Evolutionary conservation across 2,888 invertebrate species (phyloP), one percentile per base, ranked within the genome.

Genomic region (Philereme transversata): DNA sequence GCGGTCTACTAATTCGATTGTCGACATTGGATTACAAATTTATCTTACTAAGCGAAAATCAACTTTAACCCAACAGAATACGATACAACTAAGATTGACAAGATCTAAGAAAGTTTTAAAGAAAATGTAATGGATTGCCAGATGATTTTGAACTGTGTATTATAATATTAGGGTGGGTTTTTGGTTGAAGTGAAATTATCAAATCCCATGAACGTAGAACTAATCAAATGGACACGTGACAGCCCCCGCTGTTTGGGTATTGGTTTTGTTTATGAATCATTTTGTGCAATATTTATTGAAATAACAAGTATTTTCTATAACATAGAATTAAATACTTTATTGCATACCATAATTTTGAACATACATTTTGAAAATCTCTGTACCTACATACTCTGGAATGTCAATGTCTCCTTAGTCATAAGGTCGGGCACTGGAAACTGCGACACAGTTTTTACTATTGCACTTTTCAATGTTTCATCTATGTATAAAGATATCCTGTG

Each of bases 1-100:
- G 90, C 70, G 88, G 87, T 90, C 88, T 84, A 78, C 83, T 87
- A 88, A 90, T 89, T 87, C 81, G 78, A 85, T 85, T 81, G 81
- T 78, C 75, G 82, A 82, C 65, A 47, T 57, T 47, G 40, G 38
- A 44, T 51, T 40, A 41, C 41, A 38, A 50, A 48, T 22, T 22
- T 22, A 22, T 22, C 22, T 22, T 22, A 22, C 55, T 47, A 10
- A 34, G 36, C 51, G 33, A 34, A 44, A 52, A 47, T 38, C 0
- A 47, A 53, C 64, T 40, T 41, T 64, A 45, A 9, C 0, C 9
- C 22, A 7, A 45, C 5, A 8, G 4, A 11, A 5, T 10, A 45
- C 6, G 45, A 7, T 22, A 4, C 4, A 10, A 10, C 5, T 45
- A 22, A 11, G 22, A 43, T 45, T 4, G 22, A 22, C 7, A 10